Evolutionary conservation across 2,113 vertebrate species (phyloP).

Genomic region (Pterocles orientalis): DNA sequence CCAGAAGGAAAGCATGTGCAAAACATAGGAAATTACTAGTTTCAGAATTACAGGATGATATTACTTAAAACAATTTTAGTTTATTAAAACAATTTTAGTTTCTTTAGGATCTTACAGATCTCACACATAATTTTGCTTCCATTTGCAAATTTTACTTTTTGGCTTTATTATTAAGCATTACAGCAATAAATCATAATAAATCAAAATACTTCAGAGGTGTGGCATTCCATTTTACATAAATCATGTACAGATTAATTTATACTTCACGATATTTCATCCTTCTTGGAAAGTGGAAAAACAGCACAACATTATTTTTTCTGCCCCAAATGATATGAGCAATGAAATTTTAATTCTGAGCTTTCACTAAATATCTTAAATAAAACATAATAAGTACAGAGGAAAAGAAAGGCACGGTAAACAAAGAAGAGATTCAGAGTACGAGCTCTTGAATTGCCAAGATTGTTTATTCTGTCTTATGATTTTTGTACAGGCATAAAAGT

Average conservation of each 20-base stretch:
- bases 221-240: neutral
- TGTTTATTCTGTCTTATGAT: neutral
- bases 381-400: neutral
- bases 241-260: neutral
- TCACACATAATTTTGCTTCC: neutral
- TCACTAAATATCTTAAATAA: neutral
- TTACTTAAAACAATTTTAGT: neutral
- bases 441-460: neutral
- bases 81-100: neutral
- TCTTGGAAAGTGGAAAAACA: neutral
- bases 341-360: neutral
- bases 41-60: neutral
- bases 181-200: neutral
- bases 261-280: neutral
- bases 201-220: neutral
- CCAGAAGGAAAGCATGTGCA: neutral
- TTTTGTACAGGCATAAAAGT: neutral
- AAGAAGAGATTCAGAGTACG: neutral
- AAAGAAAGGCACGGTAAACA: neutral
- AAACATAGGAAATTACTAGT: neutral
- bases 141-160: neutral
- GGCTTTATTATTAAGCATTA: neutral
- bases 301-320: neutral
- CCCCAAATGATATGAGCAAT: neutral
- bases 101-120: neutral